These are phyloP conservation scores for Brachionus manjavacas DNA, from an alignment of 1,140 invertebrate genomes.

Conservation along the genomic window DNA sequence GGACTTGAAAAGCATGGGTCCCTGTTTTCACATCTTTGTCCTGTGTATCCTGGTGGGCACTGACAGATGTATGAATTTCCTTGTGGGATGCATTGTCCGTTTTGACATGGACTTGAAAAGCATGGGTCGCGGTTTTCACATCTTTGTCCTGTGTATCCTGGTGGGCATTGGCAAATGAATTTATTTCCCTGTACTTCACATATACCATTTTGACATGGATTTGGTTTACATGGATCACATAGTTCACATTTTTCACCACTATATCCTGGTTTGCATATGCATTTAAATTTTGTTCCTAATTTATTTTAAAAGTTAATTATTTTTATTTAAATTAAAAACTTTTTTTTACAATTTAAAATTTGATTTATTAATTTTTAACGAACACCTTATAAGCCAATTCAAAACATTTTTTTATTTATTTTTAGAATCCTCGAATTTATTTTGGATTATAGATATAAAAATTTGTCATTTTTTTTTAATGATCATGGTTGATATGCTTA, in stretches of 20 bases:
- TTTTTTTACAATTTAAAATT: too few relatives aligned
- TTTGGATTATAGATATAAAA: too few relatives aligned
- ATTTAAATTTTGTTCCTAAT: too few relatives aligned
- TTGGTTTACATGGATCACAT: background rate
- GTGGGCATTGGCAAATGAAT: constrained; percentile 40
- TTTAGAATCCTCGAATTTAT: too few relatives aligned
- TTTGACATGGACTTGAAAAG: constrained; percentile 5
- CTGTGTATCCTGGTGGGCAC: constrained; percentile 49
- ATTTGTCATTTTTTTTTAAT: too few relatives aligned
- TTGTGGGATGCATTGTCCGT: constrained; percentile 22
- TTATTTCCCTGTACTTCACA: constrained; percentile 34
- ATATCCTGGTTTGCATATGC: too few relatives aligned
- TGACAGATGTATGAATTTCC: constrained; percentile 44
- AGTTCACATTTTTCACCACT: background rate
- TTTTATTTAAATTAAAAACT: too few relatives aligned
- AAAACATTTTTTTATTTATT: too few relatives aligned
- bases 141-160: constrained; percentile 40
- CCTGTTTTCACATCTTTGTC: constrained; percentile 45
- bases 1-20: constrained; percentile 77
- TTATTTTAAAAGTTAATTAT: too few relatives aligned
- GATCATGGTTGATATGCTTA: too few relatives aligned
- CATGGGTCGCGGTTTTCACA: constrained; percentile 37
- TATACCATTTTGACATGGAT: constrained; percentile 33
- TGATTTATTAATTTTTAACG: too few relatives aligned
- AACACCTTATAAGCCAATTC: too few relatives aligned